Percentiles rank a stretch among this genome's conserved stretches.
Evolutionary conservation across 2,113 vertebrate species (phyloP).

Genomic region (Tragelaphus imberbis): DNA sequence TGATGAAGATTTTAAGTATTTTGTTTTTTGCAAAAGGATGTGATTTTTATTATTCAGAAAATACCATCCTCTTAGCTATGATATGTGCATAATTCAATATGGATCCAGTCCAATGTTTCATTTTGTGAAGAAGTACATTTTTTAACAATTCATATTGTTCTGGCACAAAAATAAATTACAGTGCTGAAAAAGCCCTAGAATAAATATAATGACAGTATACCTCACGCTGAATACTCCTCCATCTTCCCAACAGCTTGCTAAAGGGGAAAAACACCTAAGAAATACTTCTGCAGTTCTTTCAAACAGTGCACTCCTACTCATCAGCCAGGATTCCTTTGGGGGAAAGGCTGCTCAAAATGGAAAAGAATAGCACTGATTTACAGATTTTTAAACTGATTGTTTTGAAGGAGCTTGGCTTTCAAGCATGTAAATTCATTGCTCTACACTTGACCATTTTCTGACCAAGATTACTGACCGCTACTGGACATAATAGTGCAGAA

Average conservation of each 20-base stretch:
- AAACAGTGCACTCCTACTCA: slow-evolving; percentile 56
- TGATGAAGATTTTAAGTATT: slow-evolving; percentile 23
- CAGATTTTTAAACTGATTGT: slow-evolving; percentile 4
- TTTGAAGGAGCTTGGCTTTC: neutral
- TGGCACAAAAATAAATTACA: slow-evolving; percentile 71
- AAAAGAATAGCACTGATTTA: slow-evolving; percentile 21
- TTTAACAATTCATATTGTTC: slow-evolving; percentile 74
- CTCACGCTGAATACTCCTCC: slow-evolving; percentile 60
- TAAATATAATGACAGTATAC: slow-evolving; percentile 67
- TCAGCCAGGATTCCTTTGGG: slow-evolving; percentile 27
- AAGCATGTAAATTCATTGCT: neutral
- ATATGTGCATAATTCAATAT: slow-evolving; percentile 66
- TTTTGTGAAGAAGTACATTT: slow-evolving; percentile 64
- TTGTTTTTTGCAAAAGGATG: slow-evolving; percentile 28
- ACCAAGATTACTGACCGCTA: neutral
- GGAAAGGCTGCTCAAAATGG: neutral
- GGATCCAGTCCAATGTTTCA: slow-evolving; percentile 58
- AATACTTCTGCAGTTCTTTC: slow-evolving; percentile 38
- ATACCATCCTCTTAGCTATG: slow-evolving; percentile 48
- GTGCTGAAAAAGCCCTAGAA: slow-evolving; percentile 55
- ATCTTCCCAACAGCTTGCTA: slow-evolving; percentile 43
- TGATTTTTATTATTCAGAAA: slow-evolving; percentile 56
- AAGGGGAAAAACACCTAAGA: slow-evolving; percentile 55
- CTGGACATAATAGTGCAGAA: neutral
- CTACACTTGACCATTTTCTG: neutral